Evolutionary conservation across 2,113 vertebrate genomes (phyloP), one percentile per base, ranked within the genome.

Genomic region (Prionailurus viverrinus): DNA sequence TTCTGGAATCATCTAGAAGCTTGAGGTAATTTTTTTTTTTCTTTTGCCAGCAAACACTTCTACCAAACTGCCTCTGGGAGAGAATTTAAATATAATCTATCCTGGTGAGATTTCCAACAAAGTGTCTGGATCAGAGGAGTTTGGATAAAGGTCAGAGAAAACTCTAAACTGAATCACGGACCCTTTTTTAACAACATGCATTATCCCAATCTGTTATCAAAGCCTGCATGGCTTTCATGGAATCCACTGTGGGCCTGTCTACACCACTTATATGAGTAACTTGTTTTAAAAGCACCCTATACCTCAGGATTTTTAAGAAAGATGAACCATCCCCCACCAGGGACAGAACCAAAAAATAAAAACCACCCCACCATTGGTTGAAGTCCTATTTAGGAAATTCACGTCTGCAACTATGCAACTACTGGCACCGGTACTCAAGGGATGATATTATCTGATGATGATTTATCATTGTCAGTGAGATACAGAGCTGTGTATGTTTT

Each of bases 401-500:
- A 79, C 58, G 15, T 94, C 95, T 93, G 36, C 97, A 97, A 91
- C 87, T 79, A 51, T 68, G 74, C 91, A 97, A 94, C 36, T 94
- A 91, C 92, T 98, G 96, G 84, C 96, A 89, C 69, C 2, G 25
- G 63, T 68, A 90, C 91, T 97, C 76, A 23, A 31, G 92, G 88
- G 85, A 91, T 92, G 71, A 94, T 97, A 83, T 85, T 97, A 96
- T 97, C 97, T 97, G 97, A 95, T 98, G 96, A 98, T 83, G 97
- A 87, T 96, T 96, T 97, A 94, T 97, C 97, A 97, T 95, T 98
- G 96, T 97, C 96, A 98, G 84, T 82, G 80, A 97, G 95, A 97
- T 95, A 98, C 76, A 85, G 82, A 53, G 83, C 93, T 97, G 76
- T 88, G 58, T 96, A 80, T 74, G 58, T 78, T 92, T 69, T 61